Base-by-base conservation (phyloP, 2,797 vertebrate genomes). In the Dryobates pubescens region DNA sequence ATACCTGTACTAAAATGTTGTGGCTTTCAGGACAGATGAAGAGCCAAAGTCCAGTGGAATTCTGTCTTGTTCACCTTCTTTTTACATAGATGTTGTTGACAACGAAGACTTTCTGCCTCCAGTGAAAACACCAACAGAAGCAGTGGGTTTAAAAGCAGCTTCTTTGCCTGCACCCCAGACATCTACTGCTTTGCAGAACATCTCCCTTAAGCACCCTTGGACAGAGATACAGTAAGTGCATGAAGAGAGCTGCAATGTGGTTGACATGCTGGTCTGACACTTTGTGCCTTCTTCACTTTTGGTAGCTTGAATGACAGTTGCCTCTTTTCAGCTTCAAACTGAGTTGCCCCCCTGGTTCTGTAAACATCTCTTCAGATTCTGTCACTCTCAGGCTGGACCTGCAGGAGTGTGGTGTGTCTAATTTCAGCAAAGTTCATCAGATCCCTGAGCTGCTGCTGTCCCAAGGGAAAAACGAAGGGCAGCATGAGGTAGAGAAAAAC, bases 191-290 rank as follows among this genome's bases (percentile, higher is more conserved):
- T 97, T 99, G 61, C 88, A 97, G 88, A 98, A 99, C 71, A 92
- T 99, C 94, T 99, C 99, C 7, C 97, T 99, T 91, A 99, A 99
- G 93, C 98, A 99, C 88, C 98, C 98, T 16, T 97, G 98, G 95
- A 99, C 98, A 34, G 98, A 98, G 97, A 97, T 99, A 95, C 98
- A 98, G 98, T 99, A 97, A 98, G 98, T 98, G 19, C 13, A 22
- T 4, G 9, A 90, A 36, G 29, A n/a, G 32, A 69, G 13, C 23
- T 79, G 43, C 72, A 34, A 9, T 36, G 51, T 1, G 0, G 6
- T 18, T 59, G 47, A 26, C 4, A 1, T 18, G 7, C 23, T 63
- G 19, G 27, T 18, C n/a, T 89, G 34, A 15, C 6, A 9, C 24
- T 78, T 24, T 62, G 20, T 78, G 45, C 20, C 11, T 63, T 88